Conservation (phyloP, 2,888 invertebrate species). For the Perdita meconis region DNA sequence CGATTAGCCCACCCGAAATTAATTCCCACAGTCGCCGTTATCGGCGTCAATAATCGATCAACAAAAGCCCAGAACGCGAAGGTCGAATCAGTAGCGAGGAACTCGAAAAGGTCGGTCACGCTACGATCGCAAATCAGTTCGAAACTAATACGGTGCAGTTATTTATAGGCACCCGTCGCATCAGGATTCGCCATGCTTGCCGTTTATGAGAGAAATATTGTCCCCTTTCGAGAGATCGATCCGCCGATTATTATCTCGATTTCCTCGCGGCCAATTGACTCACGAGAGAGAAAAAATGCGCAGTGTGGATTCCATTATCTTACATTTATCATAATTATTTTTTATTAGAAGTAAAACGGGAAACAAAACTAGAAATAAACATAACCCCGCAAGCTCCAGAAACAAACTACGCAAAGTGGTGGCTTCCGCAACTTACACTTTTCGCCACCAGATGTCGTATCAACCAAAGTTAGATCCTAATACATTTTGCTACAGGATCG, state of each 20-base stretch:
- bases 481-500: too few species aligned
- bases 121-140: slow-evolving; percentile 27
- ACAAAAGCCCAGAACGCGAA: slow-evolving; percentile 39
- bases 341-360: too few species aligned
- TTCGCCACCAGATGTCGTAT: too few species aligned
- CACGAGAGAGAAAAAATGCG: too few species aligned
- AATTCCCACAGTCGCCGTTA: slow-evolving; percentile 68
- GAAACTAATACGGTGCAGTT: slow-evolving; percentile 48
- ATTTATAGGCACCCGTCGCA: slow-evolving; percentile 67
- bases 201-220: slow-evolving; percentile 72
- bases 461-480: too few species aligned
- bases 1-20: slow-evolving; percentile 41
- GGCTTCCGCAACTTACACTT: too few species aligned
- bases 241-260: slow-evolving; percentile 71
- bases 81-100: slow-evolving; percentile 22
- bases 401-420: too few species aligned
- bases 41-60: slow-evolving; percentile 65
- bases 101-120: slow-evolving; percentile 56
- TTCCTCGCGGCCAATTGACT: slow-evolving; percentile 61
- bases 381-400: too few species aligned
- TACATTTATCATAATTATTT: too few species aligned
- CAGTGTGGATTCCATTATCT: too few species aligned
- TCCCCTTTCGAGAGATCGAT: slow-evolving; percentile 70
- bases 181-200: slow-evolving; percentile 66
- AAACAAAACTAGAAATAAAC: too few species aligned